These are phyloP conservation scores for Drosophila diplacantha DNA, from an alignment of 2,888 invertebrate species.

Conservation along the genomic window DNA sequence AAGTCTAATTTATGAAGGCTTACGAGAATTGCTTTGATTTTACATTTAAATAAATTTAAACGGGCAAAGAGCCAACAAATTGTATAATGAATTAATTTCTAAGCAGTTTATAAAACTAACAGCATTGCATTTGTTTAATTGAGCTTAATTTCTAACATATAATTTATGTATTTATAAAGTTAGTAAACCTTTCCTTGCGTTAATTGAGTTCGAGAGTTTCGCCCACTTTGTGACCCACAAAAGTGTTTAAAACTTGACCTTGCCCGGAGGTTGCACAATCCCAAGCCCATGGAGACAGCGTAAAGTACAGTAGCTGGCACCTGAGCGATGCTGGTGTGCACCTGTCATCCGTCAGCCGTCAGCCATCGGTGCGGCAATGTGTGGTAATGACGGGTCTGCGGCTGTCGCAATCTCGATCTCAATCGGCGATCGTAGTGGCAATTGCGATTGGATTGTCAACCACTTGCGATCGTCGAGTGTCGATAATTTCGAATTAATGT, in stretches of 20 bases:
- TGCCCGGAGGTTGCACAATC: constrained; percentile 26
- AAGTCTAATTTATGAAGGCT: not conserved
- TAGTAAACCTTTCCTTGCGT: not conserved
- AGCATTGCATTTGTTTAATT: not conserved
- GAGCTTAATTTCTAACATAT: not conserved
- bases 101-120: not conserved
- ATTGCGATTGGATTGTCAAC: constrained; percentile 44
- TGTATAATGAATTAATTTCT: not conserved
- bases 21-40: not conserved
- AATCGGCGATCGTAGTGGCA: constrained; percentile 30
- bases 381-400: constrained; percentile 20
- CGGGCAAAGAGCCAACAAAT: not conserved
- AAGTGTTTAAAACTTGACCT: constrained; percentile 31
- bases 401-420: constrained; percentile 39
- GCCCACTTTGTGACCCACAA: constrained; percentile 26
- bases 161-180: not conserved
- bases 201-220: not conserved
- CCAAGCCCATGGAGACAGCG: constrained; percentile 6
- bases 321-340: constrained; percentile 9
- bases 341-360: constrained; percentile 24
- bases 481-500: constrained; percentile 56
- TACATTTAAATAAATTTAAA: not conserved
- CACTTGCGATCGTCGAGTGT: constrained; percentile 46
- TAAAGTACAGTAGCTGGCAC: constrained; percentile 26
- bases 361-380: constrained; percentile 29